A percentile compares a stretch with the other conserved stretches of the same genome.
Evolutionary conservation across 2,113 vertebrate genomes (phyloP).

Genomic region (Donacobius atricapilla): DNA sequence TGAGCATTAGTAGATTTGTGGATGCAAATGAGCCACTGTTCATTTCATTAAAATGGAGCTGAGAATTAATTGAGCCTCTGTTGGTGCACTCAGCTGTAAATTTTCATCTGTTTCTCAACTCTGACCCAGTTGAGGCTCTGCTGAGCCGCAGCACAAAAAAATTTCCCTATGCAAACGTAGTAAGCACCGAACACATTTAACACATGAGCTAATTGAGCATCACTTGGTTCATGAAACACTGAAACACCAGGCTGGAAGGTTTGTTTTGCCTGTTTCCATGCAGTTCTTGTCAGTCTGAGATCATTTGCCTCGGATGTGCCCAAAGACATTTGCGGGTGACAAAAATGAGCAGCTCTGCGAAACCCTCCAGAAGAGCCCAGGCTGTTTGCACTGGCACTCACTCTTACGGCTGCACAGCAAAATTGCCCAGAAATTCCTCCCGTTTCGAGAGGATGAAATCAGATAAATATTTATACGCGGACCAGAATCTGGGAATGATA

Average conservation of each 20-base stretch:
- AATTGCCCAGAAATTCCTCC: not conserved
- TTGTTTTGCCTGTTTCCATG: not conserved
- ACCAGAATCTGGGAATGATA: not conserved
- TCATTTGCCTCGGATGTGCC: not conserved
- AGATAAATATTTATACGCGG: not conserved
- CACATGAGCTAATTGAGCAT: conserved; percentile 49
- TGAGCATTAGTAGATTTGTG: conserved; percentile 8
- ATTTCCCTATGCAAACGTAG: conserved; percentile 12
- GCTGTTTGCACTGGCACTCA: not conserved
- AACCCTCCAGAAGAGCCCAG: not conserved
- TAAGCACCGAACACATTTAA: conserved; percentile 35
- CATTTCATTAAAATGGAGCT: conserved; percentile 55
- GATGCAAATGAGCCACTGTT: conserved; percentile 37
- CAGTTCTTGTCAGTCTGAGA: not conserved
- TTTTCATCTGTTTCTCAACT: conserved; percentile 60
- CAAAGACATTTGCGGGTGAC: not conserved
- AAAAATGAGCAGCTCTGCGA: not conserved
- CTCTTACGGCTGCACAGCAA: not conserved
- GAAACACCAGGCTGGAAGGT: not conserved
- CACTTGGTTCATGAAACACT: conserved; percentile 26
- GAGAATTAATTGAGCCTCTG: conserved; percentile 61
- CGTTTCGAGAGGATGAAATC: not conserved
- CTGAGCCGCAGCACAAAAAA: not conserved
- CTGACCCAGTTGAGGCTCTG: conserved; percentile 53
- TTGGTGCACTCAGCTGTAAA: conserved; percentile 37